A percentile compares a stretch with the other conserved stretches of the same genome.
phyloP scores from a whole-genome alignment of 2,113 vertebrate genomes.

The Parotia lawesii region DNA sequence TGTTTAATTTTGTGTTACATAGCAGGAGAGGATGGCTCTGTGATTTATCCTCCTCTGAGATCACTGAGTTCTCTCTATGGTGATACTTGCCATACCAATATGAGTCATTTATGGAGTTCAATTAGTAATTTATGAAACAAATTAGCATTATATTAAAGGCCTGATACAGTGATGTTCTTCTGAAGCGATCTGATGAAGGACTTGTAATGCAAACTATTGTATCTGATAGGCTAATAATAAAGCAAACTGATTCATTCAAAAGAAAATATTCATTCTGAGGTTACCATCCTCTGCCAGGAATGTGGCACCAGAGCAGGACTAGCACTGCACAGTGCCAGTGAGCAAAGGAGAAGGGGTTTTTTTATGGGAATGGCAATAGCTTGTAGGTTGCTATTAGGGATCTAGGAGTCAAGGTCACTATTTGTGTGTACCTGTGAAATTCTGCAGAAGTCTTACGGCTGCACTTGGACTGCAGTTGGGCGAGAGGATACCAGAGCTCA shows the following conservation, averaged over 20 bases:
- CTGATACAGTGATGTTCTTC: not conserved
- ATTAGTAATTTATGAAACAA: conserved; percentile 46
- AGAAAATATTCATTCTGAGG: not conserved
- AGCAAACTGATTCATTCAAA: not conserved
- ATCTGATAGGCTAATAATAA: not conserved
- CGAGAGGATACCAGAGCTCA: not conserved
- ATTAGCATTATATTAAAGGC: conserved; percentile 42
- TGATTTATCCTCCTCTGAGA: not conserved
- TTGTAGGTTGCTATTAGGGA: not conserved
- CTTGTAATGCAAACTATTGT: not conserved
- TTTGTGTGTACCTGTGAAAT: not conserved
- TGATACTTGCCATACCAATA: not conserved
- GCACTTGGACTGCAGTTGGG: not conserved
- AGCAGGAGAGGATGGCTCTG: not conserved
- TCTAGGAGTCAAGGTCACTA: not conserved
- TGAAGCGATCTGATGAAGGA: not conserved
- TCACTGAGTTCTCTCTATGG: not conserved
- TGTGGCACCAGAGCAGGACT: not conserved
- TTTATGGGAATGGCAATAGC: not conserved
- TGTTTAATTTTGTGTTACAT: not conserved
- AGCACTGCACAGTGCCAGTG: not conserved
- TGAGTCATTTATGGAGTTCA: conserved; percentile 44
- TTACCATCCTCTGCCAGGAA: not conserved
- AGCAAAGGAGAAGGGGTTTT: not conserved
- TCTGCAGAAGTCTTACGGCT: not conserved